phyloP scores from a whole-genome alignment of 2,888 invertebrate genomes.

The Nomada fucata region DNA sequence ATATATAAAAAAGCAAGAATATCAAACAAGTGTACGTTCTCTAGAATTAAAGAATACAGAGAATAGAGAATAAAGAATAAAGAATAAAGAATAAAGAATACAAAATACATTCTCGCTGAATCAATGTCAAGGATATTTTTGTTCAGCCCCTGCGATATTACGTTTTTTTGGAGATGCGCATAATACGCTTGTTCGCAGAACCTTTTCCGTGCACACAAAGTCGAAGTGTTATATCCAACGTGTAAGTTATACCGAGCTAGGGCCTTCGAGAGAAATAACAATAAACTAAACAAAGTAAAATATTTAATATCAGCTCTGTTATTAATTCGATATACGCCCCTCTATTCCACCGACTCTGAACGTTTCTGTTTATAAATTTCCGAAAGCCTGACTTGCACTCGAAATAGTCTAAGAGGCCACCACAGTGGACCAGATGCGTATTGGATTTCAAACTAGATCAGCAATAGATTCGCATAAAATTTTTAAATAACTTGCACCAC shows the following conservation, averaged over 20 bases:
- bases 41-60: too few relatives aligned
- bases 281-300: slow-evolving; percentile 46
- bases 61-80: too few relatives aligned
- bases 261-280: too few relatives aligned
- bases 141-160: too few relatives aligned
- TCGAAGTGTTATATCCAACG: background rate
- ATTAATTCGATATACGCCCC: slow-evolving; percentile 78
- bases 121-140: too few relatives aligned
- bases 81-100: too few relatives aligned
- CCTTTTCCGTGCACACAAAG: background rate
- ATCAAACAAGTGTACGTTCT: too few relatives aligned
- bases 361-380: slow-evolving; percentile 81
- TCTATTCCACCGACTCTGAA: slow-evolving; percentile 72
- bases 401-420: slow-evolving; percentile 79
- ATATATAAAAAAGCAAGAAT: background rate
- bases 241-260: too few relatives aligned
- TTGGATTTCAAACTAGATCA: slow-evolving; percentile 76
- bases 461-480: slow-evolving; percentile 31
- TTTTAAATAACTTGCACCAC: slow-evolving; percentile 9
- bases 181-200: too few relatives aligned
- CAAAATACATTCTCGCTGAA: too few relatives aligned
- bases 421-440: slow-evolving; percentile 67
- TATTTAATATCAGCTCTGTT: slow-evolving; percentile 77
- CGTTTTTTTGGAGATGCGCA: too few relatives aligned
- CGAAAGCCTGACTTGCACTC: slow-evolving; percentile 79